Evolutionary conservation across 2,888 invertebrate genomes (phyloP).

Genomic region (Thera obeliscata): DNA sequence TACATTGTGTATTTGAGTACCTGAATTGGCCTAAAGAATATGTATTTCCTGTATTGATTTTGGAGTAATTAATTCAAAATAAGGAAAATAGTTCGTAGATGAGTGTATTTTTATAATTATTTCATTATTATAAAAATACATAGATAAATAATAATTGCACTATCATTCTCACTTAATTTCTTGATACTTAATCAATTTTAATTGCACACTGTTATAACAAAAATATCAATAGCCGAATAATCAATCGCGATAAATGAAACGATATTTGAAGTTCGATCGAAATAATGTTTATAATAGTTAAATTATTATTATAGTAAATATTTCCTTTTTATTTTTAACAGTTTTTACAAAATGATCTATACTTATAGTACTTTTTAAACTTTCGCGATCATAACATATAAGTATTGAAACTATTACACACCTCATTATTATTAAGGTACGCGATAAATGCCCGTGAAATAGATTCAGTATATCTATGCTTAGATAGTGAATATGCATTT

Average conservation of each 20-base stretch:
- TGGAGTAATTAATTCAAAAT: slow-evolving; percentile 56
- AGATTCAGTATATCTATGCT: not conserved
- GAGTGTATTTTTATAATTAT: slow-evolving; percentile 35
- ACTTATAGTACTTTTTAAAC: not conserved
- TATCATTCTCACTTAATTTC: slow-evolving; percentile 22
- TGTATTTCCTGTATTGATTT: slow-evolving; percentile 10
- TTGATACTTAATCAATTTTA: slow-evolving; percentile 21
- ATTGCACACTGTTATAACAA: slow-evolving; percentile 33
- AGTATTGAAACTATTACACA: too few species aligned
- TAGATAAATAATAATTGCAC: slow-evolving; percentile 2
- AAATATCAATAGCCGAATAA: slow-evolving; percentile 32
- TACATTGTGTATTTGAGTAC: slow-evolving; percentile 24
- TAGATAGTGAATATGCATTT: slow-evolving; percentile 14
- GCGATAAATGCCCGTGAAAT: too few species aligned
- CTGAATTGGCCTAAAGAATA: slow-evolving; percentile 35
- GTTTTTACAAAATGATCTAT: slow-evolving; percentile 22
- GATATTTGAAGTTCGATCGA: slow-evolving; percentile 38
- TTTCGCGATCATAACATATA: too few species aligned
- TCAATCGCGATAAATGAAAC: slow-evolving; percentile 26
- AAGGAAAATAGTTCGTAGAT: slow-evolving; percentile 36
- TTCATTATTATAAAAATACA: slow-evolving; percentile 5
- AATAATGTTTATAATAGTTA: slow-evolving; percentile 36
- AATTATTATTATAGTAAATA: slow-evolving; percentile 35
- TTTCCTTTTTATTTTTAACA: slow-evolving; percentile 25
- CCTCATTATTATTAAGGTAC: too few species aligned